Conservation (phyloP, 2,113 vertebrate genomes). For the human region DNA sequence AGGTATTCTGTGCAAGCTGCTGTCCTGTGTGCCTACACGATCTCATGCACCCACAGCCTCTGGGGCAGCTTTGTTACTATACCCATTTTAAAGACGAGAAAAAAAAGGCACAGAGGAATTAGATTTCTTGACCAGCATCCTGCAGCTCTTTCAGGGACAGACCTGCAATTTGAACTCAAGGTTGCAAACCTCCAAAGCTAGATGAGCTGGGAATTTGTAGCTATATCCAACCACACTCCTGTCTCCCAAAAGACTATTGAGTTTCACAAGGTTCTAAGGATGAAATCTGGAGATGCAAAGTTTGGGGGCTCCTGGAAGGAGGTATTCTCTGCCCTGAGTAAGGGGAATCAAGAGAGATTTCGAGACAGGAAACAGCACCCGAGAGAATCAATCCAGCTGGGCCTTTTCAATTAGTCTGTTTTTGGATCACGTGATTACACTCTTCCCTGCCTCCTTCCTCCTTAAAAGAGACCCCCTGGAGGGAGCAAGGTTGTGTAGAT, state of each 20-base stretch:
- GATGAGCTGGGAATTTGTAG: not conserved
- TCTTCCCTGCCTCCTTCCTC: not conserved
- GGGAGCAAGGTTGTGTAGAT: not conserved
- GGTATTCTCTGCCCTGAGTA: not conserved
- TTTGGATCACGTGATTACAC: not conserved
- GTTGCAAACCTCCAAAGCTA: not conserved
- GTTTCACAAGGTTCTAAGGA: not conserved
- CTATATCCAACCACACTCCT: fast-evolving
- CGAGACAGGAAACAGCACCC: not conserved
- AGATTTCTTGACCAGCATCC: not conserved
- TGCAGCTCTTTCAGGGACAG: not conserved
- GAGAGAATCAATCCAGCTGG: fast-evolving
- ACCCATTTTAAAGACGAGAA: not conserved
- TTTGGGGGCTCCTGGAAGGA: not conserved
- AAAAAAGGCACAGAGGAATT: not conserved
- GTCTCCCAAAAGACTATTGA: fast-evolving
- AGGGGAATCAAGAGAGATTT: not conserved
- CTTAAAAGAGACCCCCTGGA: no score
- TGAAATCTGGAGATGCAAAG: not conserved
- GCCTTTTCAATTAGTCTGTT: not conserved
- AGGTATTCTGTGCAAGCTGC: not conserved
- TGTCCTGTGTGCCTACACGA: fast-evolving
- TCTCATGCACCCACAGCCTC: not conserved
- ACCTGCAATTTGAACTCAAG: not conserved
- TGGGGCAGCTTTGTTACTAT: not conserved